These are phyloP conservation scores for Mamestra brassicae DNA, from an alignment of 2,888 invertebrate species.

Conservation along the genomic window DNA sequence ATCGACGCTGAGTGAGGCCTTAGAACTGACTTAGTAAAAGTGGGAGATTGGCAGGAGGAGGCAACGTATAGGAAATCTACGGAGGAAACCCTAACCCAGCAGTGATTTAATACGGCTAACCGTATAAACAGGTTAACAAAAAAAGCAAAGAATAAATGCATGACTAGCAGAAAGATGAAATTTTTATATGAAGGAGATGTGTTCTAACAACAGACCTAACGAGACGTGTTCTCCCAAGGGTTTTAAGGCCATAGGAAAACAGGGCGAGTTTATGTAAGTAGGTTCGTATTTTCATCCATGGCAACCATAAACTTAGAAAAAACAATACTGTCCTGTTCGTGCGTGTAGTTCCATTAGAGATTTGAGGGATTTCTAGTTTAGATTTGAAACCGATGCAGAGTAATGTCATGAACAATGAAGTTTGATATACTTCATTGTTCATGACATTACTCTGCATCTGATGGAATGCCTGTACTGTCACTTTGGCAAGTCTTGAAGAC, in stretches of 20 bases:
- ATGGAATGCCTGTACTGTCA: conserved; percentile 13
- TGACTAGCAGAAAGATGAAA: background rate
- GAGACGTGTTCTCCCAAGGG: too few species aligned
- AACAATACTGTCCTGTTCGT: background rate
- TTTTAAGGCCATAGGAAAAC: too few species aligned
- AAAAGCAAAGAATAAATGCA: background rate
- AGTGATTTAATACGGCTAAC: too few species aligned
- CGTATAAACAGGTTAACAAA: background rate
- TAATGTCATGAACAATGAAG: conserved; percentile 2
- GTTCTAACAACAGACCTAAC: too few species aligned
- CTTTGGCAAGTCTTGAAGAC: conserved; percentile 17
- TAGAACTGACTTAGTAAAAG: background rate
- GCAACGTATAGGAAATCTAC: background rate
- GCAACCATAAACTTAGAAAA: background rate
- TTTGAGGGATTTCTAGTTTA: too few species aligned
- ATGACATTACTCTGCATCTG: conserved; percentile 6
- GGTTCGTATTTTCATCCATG: conserved; percentile 5
- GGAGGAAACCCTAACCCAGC: too few species aligned
- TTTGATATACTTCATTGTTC: background rate
- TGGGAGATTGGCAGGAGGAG: background rate
- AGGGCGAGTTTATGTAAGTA: background rate
- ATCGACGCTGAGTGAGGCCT: background rate
- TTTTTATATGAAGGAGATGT: too few species aligned
- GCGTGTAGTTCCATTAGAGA: too few species aligned
- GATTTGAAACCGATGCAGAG: conserved; percentile 2